phyloP scores from a whole-genome alignment of 2,888 invertebrate genomes.

The Yponomeuta plumbellus region DNA sequence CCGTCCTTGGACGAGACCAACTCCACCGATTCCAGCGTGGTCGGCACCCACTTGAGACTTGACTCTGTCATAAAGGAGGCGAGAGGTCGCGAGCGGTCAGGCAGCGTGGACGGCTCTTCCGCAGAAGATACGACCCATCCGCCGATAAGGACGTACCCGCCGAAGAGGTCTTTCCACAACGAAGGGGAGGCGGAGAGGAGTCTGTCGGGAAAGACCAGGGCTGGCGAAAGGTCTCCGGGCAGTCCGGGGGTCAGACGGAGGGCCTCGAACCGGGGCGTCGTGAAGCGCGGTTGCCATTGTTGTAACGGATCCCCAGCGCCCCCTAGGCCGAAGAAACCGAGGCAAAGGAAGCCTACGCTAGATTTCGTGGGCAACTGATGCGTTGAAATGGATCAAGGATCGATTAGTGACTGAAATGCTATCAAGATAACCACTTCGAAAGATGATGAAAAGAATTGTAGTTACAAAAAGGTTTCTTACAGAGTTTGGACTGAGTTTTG shows the following conservation, averaged over 20 bases:
- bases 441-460: background rate
- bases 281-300: slow-evolving; percentile 79
- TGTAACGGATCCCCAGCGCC: slow-evolving; percentile 77
- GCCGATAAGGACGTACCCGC: slow-evolving; percentile 59
- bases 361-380: slow-evolving; percentile 40
- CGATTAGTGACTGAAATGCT: slow-evolving; percentile 4
- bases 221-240: slow-evolving; percentile 45
- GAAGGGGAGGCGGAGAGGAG: slow-evolving; percentile 55
- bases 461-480: slow-evolving; percentile 8
- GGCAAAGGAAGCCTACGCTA: slow-evolving; percentile 46
- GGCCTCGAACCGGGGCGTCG: slow-evolving; percentile 72
- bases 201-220: slow-evolving; percentile 54
- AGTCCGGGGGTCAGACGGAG: slow-evolving; percentile 41
- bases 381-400: too few species aligned
- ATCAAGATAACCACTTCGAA: background rate
- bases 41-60: slow-evolving; percentile 55
- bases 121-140: slow-evolving; percentile 49
- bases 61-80: slow-evolving; percentile 70
- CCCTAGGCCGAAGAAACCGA: slow-evolving; percentile 63
- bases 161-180: slow-evolving; percentile 43
- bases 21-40: slow-evolving; percentile 61
- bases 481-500: background rate
- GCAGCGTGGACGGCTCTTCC: slow-evolving; percentile 49
- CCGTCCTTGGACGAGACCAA: slow-evolving; percentile 61
- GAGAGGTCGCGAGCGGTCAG: slow-evolving; percentile 44